phyloP scores from a whole-genome alignment of 2,888 invertebrate genomes.

The Mesochorus sp. region DNA sequence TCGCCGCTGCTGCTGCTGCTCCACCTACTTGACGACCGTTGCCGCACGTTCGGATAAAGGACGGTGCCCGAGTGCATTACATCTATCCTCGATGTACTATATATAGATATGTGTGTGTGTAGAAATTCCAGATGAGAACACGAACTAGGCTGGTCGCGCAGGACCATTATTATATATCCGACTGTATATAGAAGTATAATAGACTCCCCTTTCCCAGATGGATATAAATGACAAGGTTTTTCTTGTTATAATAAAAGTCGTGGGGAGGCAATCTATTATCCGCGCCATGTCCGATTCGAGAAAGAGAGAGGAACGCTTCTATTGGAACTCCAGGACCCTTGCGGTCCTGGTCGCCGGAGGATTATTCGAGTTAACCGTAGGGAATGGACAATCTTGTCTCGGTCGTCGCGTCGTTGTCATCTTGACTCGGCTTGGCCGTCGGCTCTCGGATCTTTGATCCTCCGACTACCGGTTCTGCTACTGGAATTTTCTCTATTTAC shows the following conservation, averaged over 20 bases:
- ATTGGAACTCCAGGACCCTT: background rate
- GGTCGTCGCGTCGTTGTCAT: constrained; percentile 11
- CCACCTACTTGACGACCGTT: constrained; percentile 26
- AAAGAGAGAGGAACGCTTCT: constrained; percentile 54
- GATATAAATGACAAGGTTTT: constrained; percentile 39
- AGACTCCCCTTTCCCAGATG: background rate
- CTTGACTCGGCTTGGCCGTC: constrained; percentile 20
- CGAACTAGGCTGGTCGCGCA: background rate
- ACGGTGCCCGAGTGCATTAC: background rate
- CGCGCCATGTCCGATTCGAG: constrained; percentile 59
- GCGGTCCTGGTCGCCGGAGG: background rate
- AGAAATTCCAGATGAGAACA: background rate
- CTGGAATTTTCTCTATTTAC: constrained; percentile 71
- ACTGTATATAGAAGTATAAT: constrained; percentile 2
- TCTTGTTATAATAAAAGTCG: constrained; percentile 74
- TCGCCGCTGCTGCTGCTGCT: background rate
- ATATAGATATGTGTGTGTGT: background rate
- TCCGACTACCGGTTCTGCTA: constrained; percentile 60
- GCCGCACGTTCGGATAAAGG: background rate
- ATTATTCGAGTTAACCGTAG: constrained; percentile 3
- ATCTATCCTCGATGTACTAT: background rate
- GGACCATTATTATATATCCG: background rate
- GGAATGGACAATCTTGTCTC: constrained; percentile 1
- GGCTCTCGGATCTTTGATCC: constrained; percentile 62
- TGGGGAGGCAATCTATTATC: constrained; percentile 74